Base-by-base conservation (phyloP, 1,140 invertebrate species). In the Leptinotarsa texana region DNA sequence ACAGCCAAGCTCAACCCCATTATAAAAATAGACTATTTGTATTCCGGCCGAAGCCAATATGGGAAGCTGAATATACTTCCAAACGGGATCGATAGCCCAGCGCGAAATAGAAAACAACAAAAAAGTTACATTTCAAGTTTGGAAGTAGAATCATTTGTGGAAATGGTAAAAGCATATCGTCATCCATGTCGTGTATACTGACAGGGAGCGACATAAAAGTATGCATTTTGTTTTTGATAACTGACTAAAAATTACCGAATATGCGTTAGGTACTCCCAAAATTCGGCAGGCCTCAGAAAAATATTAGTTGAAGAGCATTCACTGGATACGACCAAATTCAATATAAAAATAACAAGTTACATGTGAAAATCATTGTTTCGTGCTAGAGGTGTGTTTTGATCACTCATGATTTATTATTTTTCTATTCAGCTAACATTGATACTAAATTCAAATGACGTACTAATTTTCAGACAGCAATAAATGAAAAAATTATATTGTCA, bases 101-200 rank as follows among this genome's bases (percentile, higher is more conserved):
- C 51, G 51, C 17, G 18, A 68, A 68, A 27, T 18, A 18, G 33
- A 62, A 71, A 71, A 71, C 69, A 69, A 69, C 42, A 57, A 71
- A 71, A 71, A 71, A 71, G 57, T 22, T 71, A 49, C 51, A 71
- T 49, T 71, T 24, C 69, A 18, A 61, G 48, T 51, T 49, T 51
- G 57, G 68, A 57, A 71, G 49, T 71, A 18, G 51, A 71, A 49
- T 71, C 69, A 71, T 62, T 62, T 62, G 47, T 70, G 72, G 69
- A 73, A 74, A 80, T 80, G 78, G 72, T 78, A 77, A 78, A 80
- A 80, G 78, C 78, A 74, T 80, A 77, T 61, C 69, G 70, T 73
- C 77, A 78, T 80, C 13, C 15, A 57, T n/a, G 51, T 57, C 51
- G n/a, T 18, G 51, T 42, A 18, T 57, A 57, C 51, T 57, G 51